Conservation (phyloP, 2,888 invertebrate species). For the Aporophyla nigra region DNA sequence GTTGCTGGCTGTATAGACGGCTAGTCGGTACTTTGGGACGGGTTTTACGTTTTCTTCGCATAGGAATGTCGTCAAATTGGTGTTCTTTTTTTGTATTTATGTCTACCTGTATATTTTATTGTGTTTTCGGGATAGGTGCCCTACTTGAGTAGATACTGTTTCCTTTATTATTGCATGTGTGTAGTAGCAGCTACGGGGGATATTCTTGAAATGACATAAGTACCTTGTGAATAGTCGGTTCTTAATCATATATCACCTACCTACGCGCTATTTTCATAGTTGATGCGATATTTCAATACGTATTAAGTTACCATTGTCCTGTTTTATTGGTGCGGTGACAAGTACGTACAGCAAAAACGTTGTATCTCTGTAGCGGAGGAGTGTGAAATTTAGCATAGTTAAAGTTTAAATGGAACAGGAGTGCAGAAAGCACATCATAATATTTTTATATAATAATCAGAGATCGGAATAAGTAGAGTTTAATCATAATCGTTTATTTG, state of each 20-base stretch:
- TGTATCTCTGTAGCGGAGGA: too few species aligned
- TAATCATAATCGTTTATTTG: too few species aligned
- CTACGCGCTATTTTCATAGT: neutral
- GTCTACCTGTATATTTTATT: slow-evolving; percentile 14
- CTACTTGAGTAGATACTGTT: neutral
- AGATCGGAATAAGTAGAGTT: too few species aligned
- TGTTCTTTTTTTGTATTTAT: slow-evolving; percentile 34
- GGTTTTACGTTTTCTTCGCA: slow-evolving; percentile 27
- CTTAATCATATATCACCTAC: too few species aligned
- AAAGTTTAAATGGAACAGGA: too few species aligned
- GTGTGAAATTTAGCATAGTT: too few species aligned
- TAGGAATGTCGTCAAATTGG: slow-evolving; percentile 16
- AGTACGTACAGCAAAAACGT: too few species aligned
- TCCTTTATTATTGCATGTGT: slow-evolving; percentile 4
- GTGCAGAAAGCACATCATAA: too few species aligned
- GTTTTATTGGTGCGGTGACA: too few species aligned
- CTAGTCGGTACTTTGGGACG: slow-evolving; percentile 2
- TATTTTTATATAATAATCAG: too few species aligned
- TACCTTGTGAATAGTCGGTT: neutral
- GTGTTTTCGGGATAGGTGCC: neutral
- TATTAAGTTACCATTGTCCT: too few species aligned
- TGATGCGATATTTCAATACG: neutral
- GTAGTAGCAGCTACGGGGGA: neutral
- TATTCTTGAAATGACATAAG: neutral
- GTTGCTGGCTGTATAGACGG: slow-evolving; percentile 28